Conservation (phyloP, 2,888 invertebrate species). For the Caenorhabditis wallacei region DNA sequence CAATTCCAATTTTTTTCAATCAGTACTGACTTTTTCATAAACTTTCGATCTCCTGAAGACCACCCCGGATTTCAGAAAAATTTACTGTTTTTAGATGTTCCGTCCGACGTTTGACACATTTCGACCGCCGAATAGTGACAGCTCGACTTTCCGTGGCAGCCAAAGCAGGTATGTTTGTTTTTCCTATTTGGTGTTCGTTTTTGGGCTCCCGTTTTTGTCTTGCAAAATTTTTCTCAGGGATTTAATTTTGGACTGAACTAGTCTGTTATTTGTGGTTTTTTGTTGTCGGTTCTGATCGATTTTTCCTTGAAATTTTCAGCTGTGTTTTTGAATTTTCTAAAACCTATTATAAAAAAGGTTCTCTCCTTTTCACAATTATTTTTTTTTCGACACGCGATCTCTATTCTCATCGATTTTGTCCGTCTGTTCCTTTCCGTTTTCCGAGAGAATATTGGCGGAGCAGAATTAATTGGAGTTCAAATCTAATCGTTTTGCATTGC, state of each 20-base stretch:
- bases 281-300: background rate
- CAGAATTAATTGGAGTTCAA: constrained; percentile 58
- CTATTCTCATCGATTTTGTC: constrained; percentile 3
- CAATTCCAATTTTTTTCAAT: background rate
- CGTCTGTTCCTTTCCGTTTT: constrained; percentile 6
- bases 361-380: too few relatives aligned
- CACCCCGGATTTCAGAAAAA: constrained; percentile 16
- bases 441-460: constrained; percentile 25
- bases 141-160: constrained; percentile 63
- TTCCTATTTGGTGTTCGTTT: constrained; percentile 44
- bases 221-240: background rate
- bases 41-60: constrained; percentile 14
- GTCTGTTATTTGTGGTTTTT: background rate
- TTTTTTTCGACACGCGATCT: too few relatives aligned
- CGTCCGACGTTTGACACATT: constrained; percentile 73
- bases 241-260: background rate
- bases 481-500: constrained; percentile 49
- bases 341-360: too few relatives aligned
- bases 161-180: constrained; percentile 63
- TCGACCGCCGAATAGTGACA: constrained; percentile 66
- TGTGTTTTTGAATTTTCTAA: background rate
- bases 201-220: constrained; percentile 9
- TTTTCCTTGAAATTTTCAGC: background rate
- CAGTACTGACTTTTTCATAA: constrained; percentile 8
- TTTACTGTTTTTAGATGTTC: constrained; percentile 60